Evolutionary conservation across 2,888 invertebrate species (phyloP).

Genomic region (Trisateles emortualis): DNA sequence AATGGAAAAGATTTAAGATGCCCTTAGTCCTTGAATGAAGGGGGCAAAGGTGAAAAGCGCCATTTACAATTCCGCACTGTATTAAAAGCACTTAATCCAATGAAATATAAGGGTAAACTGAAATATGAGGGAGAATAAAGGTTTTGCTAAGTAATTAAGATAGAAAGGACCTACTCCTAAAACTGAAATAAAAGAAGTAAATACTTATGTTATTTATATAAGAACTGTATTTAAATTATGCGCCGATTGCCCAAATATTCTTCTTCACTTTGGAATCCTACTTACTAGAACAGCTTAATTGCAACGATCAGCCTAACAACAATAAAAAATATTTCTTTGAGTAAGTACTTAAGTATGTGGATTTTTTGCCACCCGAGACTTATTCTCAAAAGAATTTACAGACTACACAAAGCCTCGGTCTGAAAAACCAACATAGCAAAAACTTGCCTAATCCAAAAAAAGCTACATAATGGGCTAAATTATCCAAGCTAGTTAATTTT

Average conservation of each 20-base stretch:
- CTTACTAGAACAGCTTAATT: too few species aligned
- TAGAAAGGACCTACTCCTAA: slow-evolving; percentile 17
- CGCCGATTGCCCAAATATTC: too few species aligned
- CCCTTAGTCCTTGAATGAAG: slow-evolving; percentile 51
- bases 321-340: too few species aligned
- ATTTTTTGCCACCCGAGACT: too few species aligned
- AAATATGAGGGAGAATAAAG: slow-evolving; percentile 48
- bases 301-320: too few species aligned
- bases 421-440: background rate
- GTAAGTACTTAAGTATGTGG: too few species aligned
- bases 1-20: slow-evolving; percentile 56
- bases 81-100: slow-evolving; percentile 52
- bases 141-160: slow-evolving; percentile 54
- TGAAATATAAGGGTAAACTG: slow-evolving; percentile 51
- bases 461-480: background rate
- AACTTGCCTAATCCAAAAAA: background rate
- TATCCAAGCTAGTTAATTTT: slow-evolving; percentile 2
- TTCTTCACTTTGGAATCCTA: too few species aligned
- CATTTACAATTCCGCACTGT: slow-evolving; percentile 49
- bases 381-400: too few species aligned
- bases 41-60: slow-evolving; percentile 62
- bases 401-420: background rate
- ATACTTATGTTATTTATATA: too few species aligned
- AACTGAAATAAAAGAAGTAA: slow-evolving; percentile 17
- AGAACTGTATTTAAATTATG: too few species aligned